Evolutionary conservation across 2,113 vertebrate genomes (phyloP).

Genomic region (Oryzias celebensis): DNA sequence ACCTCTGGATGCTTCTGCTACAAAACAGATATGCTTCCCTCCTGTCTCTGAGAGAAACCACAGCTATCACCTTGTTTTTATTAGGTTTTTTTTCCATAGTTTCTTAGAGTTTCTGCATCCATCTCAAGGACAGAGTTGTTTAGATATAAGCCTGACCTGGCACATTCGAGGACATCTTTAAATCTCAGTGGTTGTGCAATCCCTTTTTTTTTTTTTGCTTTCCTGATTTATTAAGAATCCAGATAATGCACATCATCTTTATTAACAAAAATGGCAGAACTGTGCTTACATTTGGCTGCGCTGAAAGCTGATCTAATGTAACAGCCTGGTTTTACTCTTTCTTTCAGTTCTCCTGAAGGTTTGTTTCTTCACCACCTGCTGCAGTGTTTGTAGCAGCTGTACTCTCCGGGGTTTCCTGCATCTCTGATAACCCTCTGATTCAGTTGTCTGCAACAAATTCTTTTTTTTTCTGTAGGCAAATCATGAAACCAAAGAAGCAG

Average conservation of each 20-base stretch:
- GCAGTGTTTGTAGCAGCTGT: constrained; percentile 23
- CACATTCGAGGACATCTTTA: neutral
- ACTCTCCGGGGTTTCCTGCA: constrained; percentile 10
- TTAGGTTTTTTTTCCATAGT: neutral
- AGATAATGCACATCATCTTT: too few relatives aligned
- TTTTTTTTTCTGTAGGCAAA: constrained; percentile 22
- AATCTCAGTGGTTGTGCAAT: neutral
- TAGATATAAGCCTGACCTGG: neutral
- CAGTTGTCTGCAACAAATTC: constrained; percentile 26
- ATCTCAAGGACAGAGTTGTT: constrained; percentile 3
- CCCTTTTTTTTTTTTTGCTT: too few relatives aligned
- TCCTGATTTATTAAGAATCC: too few relatives aligned
- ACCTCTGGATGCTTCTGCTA: neutral
- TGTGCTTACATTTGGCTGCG: neutral
- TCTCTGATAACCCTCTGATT: constrained; percentile 16
- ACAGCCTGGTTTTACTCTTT: neutral
- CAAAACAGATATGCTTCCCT: neutral
- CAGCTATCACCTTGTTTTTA: neutral
- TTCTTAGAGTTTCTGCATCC: neutral
- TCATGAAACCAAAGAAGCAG: constrained; percentile 37
- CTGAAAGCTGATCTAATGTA: constrained; percentile 1
- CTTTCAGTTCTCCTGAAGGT: constrained; percentile 10
- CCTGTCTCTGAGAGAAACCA: neutral
- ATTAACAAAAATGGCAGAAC: neutral
- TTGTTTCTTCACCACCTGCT: constrained; percentile 18